phyloP scores from a whole-genome alignment of 2,113 vertebrate genomes.

The Leucosticte australis region DNA sequence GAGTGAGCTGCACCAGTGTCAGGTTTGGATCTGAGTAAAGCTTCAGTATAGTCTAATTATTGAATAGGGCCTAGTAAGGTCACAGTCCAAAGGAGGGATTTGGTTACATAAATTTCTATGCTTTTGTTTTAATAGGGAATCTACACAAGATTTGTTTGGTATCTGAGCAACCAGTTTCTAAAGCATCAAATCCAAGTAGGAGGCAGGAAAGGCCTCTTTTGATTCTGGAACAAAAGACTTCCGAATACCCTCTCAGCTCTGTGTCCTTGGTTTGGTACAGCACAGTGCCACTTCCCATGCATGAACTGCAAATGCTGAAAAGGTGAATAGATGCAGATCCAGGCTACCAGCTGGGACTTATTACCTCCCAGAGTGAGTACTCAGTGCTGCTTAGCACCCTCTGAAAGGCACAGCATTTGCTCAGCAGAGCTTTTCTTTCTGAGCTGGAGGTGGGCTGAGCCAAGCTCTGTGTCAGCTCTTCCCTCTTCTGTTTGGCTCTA shows the following conservation, averaged over 20 bases:
- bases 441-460: background rate
- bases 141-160: slow-evolving; percentile 55
- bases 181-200: slow-evolving; percentile 47
- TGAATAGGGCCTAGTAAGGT: background rate
- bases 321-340: background rate
- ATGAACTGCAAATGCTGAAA: background rate
- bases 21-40: background rate
- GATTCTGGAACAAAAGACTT: slow-evolving; percentile 57
- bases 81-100: background rate
- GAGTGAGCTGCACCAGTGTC: background rate
- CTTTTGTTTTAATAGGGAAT: slow-evolving; percentile 37
- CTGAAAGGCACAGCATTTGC: background rate
- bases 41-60: background rate
- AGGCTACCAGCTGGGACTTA: background rate
- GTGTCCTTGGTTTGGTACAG: slow-evolving; percentile 15
- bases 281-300: background rate
- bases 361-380: background rate
- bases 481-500: background rate
- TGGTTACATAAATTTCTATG: background rate
- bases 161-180: slow-evolving; percentile 70
- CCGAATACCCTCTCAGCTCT: background rate
- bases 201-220: slow-evolving; percentile 60
- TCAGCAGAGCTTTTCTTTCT: background rate
- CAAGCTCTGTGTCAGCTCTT: background rate
- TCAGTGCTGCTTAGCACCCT: background rate